These are phyloP conservation scores for Melinaea marsaeus DNA, from an alignment of 2,888 invertebrate species.

Conservation along the genomic window DNA sequence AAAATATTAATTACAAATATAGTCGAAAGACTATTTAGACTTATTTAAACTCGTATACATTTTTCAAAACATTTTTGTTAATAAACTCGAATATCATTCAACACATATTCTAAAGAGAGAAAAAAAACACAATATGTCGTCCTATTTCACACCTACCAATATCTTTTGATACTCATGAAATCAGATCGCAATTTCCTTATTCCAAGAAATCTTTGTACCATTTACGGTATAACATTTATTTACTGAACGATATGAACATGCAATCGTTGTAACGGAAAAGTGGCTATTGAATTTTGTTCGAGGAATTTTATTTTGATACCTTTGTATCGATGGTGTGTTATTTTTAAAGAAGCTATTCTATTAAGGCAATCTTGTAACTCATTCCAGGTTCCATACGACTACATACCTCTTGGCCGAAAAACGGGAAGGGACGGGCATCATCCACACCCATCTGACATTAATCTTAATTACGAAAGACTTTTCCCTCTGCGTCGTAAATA, in stretches of 20 bases:
- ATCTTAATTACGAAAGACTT: slow-evolving; percentile 54
- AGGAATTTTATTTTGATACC: not conserved
- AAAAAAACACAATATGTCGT: not conserved
- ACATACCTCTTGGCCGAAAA: slow-evolving; percentile 56
- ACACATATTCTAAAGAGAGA: not conserved
- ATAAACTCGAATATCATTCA: too few species aligned
- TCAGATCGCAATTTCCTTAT: slow-evolving; percentile 16
- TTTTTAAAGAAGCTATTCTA: not conserved
- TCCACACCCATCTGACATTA: slow-evolving; percentile 53
- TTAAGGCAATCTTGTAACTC: not conserved
- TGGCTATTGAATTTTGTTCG: not conserved
- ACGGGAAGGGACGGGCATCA: slow-evolving; percentile 30
- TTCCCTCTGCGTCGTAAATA: slow-evolving; percentile 56
- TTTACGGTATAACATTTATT: slow-evolving; percentile 4
- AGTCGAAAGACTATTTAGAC: too few species aligned
- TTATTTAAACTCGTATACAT: too few species aligned
- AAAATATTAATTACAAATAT: too few species aligned
- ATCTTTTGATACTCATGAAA: slow-evolving; percentile 6
- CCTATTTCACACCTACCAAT: not conserved
- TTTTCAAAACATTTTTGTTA: too few species aligned
- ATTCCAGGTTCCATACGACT: slow-evolving; percentile 67
- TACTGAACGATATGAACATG: not conserved
- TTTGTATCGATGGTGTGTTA: not conserved
- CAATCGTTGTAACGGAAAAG: not conserved
- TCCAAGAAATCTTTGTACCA: slow-evolving; percentile 12